phyloP scores from a whole-genome alignment of 2,797 vertebrate genomes.

The Macroramphosus scolopax region DNA sequence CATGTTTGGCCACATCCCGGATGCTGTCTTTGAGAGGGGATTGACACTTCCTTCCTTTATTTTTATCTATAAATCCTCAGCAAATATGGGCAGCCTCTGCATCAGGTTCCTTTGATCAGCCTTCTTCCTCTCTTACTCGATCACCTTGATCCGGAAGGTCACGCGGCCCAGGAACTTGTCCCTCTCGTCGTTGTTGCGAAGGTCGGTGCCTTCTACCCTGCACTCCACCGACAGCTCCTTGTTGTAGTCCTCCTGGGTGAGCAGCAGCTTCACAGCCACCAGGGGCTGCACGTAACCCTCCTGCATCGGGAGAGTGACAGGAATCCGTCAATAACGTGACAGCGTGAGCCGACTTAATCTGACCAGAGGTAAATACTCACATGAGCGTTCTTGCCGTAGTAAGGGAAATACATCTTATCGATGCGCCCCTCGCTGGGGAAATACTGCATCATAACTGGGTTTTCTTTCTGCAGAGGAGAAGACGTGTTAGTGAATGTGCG shows the following conservation, averaged over 20 bases:
- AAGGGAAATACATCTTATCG: constrained; percentile 95
- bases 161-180: constrained; percentile 96
- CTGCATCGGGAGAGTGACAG: constrained; percentile 61
- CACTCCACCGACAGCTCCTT: constrained; percentile 87
- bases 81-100: constrained; percentile 55
- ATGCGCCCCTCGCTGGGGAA: constrained; percentile 82
- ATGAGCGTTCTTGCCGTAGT: constrained; percentile 92
- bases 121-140: constrained; percentile 66
- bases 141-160: constrained; percentile 85
- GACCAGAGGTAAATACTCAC: constrained; percentile 78
- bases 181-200: constrained; percentile 87
- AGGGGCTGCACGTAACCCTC: constrained; percentile 89
- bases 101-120: constrained; percentile 17
- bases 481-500: background rate
- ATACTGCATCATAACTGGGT: constrained; percentile 71
- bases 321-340: constrained; percentile 27
- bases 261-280: constrained; percentile 87
- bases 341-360: background rate
- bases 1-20: constrained; percentile 24
- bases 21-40: constrained; percentile 55
- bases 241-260: constrained; percentile 77
- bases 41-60: constrained; percentile 60
- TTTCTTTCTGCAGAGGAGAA: constrained; percentile 72
- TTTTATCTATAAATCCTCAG: constrained; percentile 54
- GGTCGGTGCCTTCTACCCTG: constrained; percentile 86